Base-by-base conservation (phyloP, 2,797 vertebrate genomes). In the Microctenopoma steveboyesi region DNA sequence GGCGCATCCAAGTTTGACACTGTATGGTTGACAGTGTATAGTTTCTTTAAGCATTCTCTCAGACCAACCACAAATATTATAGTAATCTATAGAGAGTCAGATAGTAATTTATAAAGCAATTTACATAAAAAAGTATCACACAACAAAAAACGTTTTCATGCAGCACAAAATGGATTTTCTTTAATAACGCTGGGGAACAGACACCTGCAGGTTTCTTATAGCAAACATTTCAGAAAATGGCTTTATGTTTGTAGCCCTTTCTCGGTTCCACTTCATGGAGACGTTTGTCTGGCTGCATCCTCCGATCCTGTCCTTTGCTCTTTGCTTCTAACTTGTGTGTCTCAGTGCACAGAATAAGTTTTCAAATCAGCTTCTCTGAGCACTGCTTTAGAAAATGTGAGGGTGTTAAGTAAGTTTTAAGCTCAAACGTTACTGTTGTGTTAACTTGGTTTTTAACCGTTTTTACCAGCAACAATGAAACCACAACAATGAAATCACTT, bases 261-360 rank as follows among this genome's bases (percentile, higher is more conserved):
- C 5, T n/a, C 1, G 8, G 15, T 13, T 35, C 27, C 10, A 35
- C 4, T n/a, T n/a, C n/a, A 81, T 61, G 33, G 50, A 42, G 27
- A 50, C 48, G 25, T 50, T 69, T 75, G 58, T 81, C 40, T 66
- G 58, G 64, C 60, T 47, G 35, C 49, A 51, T 77, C 69, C 70
- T 55, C 35, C 42, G 64, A 76, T 53, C 65, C 53, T 46, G 40
- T 61, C 15, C 39, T 39, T 30, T 16, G 4, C 50, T 64, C 5
- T 43, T 18, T 40, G 14, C 43, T 45, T 8, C 2, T 43, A 42
- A 42, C 40, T 4, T 0, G 9, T 39, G 9, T 39, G 27, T 51
- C 35, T 59, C 40, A 13, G 5, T 43, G 37, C 25, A 33, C 4
- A 30, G 25, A 60, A 47, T 46, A 46, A 22, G 28, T n/a, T 18